Evolutionary conservation across 2,113 vertebrate genomes (phyloP), one percentile per base, ranked within the genome.

Genomic region (Oplegnathus fasciatus): DNA sequence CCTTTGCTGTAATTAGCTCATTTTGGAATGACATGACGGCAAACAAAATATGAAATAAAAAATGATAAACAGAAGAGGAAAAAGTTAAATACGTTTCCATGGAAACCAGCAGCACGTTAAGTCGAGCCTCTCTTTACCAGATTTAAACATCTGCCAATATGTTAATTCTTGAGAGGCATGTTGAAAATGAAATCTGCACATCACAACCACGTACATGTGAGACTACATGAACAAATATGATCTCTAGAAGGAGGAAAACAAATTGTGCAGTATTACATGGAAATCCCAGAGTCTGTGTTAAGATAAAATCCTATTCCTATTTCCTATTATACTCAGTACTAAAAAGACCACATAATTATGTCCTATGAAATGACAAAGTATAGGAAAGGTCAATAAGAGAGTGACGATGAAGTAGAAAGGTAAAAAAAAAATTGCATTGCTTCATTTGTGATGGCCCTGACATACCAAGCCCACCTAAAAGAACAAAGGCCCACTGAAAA

Each of bases 1-100:
- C 90, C 70, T 68, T 81, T 64, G 82, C 90, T 87, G 89, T 95
- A 95, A 95, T 95, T 94, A 95, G 92, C 93, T 94, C 81, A 82
- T 94, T 94, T 93, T 86, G 83, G 75, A 81, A 78, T 87, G 84
- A 88, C 93, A 87, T 92, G 93, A 93, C 91, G 88, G 85, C 75
- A 89, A 92, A 85, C 75, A 90, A 91, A 89, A 93, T 70, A 84
- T 57, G 50, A 91, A 91, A 91, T 73, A 20, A 88, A 77, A 82
- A 92, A 89, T 67, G 34, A 86, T 80, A 82, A 80, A 88, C 73
- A 80, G 75, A n/a, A n/a, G 68, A 69, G 77, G 70, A 61, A 83
- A 81, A 85, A 82, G 54, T 78, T 64, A 42, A 86, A 40, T 18
- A 70, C 48, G 78, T 83, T 90, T 68, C 74, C 88, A 90, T 86